Base-by-base conservation (phyloP, 53 echinoderm and acorn worm species). In the Holothuria scabra region DNA sequence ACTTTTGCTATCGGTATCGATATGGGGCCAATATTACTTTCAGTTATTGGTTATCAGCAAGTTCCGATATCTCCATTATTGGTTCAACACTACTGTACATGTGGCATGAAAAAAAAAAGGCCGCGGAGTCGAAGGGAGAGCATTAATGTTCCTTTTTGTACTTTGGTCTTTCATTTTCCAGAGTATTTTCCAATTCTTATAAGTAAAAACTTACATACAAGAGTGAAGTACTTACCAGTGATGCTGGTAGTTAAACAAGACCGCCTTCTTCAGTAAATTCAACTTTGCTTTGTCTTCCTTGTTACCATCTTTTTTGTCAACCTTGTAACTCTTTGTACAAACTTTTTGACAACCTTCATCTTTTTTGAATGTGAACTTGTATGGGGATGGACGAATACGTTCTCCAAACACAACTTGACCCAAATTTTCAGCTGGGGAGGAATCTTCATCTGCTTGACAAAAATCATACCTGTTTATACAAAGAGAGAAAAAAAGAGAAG, bases 321-420 rank as follows among this genome's bases (percentile, higher is more conserved):
- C 6, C 58, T 85, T 38, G 69, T 96, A 96, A 16, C 29, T 85
- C 85, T 93, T 96, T 23, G 83, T 86, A 57, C 96, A 96, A n/a
- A 93, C 96, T 59, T 85, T 88, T 37, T 78, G 16, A 37, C 96
- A 96, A 0, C 74, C 37, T 38, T 89, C 55, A 28, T 88, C 67
- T 30, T 86, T 61, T 14, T 57, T 58, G 61, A 97, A 94, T 33
- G 92, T 90, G 83, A 97, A 90, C 76, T 90, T 91, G 80, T 97
- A 97, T 4, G 97, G 97, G 0, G 97, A 97, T 12, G 92, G 88
- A 61, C 81, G 67, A 49, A 97, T 97, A 37, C 97, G 92, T 65
- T 97, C 97, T 20, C 97, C 97, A 48, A 97, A 97, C 34, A 97
- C 94, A 4, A 97, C 97, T 81, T 97, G 97, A 25, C 97, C 97